These are phyloP conservation scores for Rhimphoctona megacephalus DNA, from an alignment of 2,888 invertebrate genomes.

Conservation along the genomic window DNA sequence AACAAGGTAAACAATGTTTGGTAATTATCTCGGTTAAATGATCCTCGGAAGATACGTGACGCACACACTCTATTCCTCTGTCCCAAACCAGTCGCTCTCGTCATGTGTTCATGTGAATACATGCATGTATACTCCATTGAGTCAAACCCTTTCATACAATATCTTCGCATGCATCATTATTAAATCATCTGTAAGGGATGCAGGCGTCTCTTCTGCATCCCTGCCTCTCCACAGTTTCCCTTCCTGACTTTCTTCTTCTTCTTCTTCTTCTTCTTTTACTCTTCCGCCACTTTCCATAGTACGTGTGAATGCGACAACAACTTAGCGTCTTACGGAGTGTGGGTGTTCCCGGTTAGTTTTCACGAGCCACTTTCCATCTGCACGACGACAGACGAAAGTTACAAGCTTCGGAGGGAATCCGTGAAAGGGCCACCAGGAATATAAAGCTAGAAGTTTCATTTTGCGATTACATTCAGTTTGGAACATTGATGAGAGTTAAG, in stretches of 20 bases:
- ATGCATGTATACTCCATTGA: background rate
- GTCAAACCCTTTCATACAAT: constrained; percentile 1
- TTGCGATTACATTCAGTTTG: background rate
- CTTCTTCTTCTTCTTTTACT: background rate
- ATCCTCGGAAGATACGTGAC: constrained; percentile 75
- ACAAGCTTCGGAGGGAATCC: constrained; percentile 2
- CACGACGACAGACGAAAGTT: constrained; percentile 1
- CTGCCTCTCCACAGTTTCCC: constrained; percentile 1
- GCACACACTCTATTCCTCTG: constrained; percentile 8
- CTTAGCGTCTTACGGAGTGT: background rate
- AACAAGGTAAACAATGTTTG: constrained; percentile 84
- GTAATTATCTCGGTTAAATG: constrained; percentile 83
- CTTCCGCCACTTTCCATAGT: background rate
- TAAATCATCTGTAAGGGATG: background rate
- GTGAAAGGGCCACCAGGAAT: background rate
- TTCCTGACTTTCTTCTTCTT: constrained; percentile 1
- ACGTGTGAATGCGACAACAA: background rate
- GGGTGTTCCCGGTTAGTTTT: background rate
- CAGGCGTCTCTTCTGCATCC: background rate
- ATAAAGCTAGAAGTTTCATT: constrained; percentile 9
- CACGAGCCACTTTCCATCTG: constrained; percentile 15
- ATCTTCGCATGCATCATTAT: constrained; percentile 24
- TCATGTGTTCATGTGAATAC: constrained; percentile 8
- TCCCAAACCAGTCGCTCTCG: background rate
- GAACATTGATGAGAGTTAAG: background rate